Base-by-base conservation (phyloP, 37 sponge, comb jelly and placozoan genomes). In the Hormiphora californensis region DNA sequence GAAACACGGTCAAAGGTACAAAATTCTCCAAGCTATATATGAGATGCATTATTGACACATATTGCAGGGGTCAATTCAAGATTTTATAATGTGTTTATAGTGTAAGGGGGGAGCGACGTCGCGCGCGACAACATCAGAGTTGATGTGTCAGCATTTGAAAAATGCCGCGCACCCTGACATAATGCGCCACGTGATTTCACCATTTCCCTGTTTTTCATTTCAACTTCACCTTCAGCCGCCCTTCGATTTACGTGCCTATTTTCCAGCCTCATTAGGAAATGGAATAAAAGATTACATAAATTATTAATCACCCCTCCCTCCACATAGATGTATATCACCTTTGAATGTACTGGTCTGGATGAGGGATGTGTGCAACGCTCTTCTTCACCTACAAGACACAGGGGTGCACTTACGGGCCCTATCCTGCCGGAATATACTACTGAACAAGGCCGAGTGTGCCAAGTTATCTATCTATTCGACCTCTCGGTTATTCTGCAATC, bases 381-480 rank as follows among this genome's bases (percentile, higher is more conserved):
- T 73, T 22, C 41, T 73, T 28, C 23, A 73, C 46, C n/a, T 73
- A 7, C 46, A 73, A 28, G 30, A 73, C 8, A 27, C 43, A 1
- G 43, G 43, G 25, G 23, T 73, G 7, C 81, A 43, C 7, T 46
- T 73, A 1, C 41, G 81, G 15, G 81, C 81, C 1, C 81, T 73
- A 1, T 40, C 44, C 23, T 73, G 81, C 43, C 41, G 81, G 28
- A 73, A 73, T 30, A 73, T 73, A 4, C 81, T 73, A n/a, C 81
- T 73, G 8, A 73, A 73, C 81, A 43, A 43, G 28, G 81, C 81
- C 23, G 46, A 33, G 39, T 73, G 81, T 46, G 81, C 81, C 23
- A 73, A 73, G 25, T 46, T 73, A 22, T 73, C 81, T 11, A 43
- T 73, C 22, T 73, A 36, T 17, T 73, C 81, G 1, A 73, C 81